A percentile compares a stretch with the other conserved stretches of the same genome.
Conservation (phyloP, 2,113 vertebrate genomes). For the Elaphurus davidianus region DNA sequence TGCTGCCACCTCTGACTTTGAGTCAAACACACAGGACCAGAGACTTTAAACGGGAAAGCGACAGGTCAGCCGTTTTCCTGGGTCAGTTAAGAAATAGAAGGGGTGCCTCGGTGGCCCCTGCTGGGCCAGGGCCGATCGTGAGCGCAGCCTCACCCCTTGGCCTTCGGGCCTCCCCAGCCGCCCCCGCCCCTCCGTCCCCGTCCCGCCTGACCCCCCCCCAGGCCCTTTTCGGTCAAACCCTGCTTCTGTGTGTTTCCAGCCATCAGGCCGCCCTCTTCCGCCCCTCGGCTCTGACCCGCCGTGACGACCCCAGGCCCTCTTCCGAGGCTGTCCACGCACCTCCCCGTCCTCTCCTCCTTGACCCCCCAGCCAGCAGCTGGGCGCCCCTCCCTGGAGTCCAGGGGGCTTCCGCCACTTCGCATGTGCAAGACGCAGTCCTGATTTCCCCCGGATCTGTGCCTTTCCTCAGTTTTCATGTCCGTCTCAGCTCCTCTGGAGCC, state of each 20-base stretch:
- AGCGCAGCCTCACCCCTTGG: background rate
- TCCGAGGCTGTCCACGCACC: background rate
- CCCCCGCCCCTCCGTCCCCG: fast-evolving
- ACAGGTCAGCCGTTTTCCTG: background rate
- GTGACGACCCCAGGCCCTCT: background rate
- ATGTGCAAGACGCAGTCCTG: fast-evolving
- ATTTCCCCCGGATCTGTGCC: background rate
- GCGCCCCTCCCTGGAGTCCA: fast-evolving
- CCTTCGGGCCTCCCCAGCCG: background rate
- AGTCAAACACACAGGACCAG: background rate
- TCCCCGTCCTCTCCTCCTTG: background rate
- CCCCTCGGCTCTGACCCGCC: fast-evolving
- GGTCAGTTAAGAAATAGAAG: background rate
- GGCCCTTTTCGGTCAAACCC: too few relatives aligned
- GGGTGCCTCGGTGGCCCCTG: background rate
- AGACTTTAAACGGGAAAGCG: background rate
- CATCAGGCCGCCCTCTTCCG: background rate
- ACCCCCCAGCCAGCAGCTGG: background rate
- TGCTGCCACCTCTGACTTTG: background rate
- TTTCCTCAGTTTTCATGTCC: background rate
- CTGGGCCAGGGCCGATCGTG: background rate
- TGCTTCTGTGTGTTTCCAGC: background rate
- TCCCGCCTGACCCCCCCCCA: background rate
- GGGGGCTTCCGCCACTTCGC: background rate
- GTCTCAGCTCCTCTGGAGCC: background rate